Conservation (phyloP, 2,888 invertebrate species). For the Amphipyra tragopoginis region DNA sequence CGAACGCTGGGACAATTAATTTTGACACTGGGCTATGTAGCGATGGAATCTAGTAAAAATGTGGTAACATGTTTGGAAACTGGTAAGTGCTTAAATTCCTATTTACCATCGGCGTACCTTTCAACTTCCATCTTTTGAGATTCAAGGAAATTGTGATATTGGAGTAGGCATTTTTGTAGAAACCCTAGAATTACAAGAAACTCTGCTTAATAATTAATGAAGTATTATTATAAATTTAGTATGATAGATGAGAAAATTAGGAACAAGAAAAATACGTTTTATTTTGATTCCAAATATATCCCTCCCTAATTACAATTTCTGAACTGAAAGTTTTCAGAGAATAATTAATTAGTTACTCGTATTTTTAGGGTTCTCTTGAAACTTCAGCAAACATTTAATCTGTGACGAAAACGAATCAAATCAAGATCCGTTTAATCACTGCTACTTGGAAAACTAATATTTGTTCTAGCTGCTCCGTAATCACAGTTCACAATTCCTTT, state of each 20-base stretch:
- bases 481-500: conserved; percentile 22
- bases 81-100: background rate
- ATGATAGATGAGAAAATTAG: background rate
- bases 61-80: background rate
- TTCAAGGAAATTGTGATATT: no score
- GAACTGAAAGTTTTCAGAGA: conserved; percentile 35
- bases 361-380: conserved; percentile 25
- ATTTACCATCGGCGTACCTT: background rate
- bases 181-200: no score
- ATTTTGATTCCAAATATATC: conserved; percentile 13
- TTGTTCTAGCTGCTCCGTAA: conserved; percentile 14
- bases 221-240: no score
- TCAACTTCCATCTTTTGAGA: no score
- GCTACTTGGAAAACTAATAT: conserved; percentile 30
- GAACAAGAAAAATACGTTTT: conserved; percentile 7
- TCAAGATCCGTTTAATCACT: conserved; percentile 23
- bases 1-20: conserved; percentile 69
- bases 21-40: conserved; percentile 54
- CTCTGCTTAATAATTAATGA: no score
- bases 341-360: conserved; percentile 42
- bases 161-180: no score
- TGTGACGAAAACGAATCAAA: conserved; percentile 32
- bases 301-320: conserved; percentile 28
- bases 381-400: conserved; percentile 12
- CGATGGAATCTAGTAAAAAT: conserved; percentile 3